Evolutionary conservation across 2,113 vertebrate genomes (phyloP), one percentile per base, ranked within the genome.

Genomic region (Macroglossus sobrinus): DNA sequence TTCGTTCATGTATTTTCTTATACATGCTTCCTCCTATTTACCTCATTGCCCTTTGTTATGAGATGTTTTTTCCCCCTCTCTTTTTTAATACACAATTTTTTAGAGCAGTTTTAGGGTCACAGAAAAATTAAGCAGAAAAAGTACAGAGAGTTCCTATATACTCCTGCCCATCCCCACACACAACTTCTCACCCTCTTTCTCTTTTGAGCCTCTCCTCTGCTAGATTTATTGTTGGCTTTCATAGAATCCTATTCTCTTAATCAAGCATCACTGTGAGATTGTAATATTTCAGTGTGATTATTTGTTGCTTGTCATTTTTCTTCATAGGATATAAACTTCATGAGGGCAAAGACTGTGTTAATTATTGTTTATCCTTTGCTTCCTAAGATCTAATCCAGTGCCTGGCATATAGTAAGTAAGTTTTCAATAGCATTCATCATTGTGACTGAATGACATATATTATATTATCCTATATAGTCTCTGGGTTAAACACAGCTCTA

Each of bases 141-240:
- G 33, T 50, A 28, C 5, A 40, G 50, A 57, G 47, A 26, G 10
- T 57, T 71, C 7, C 26, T 30, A 55, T 33, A 24, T 30, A 24
- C 14, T 30, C 40, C 4, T 43, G 18, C 35, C 35, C 3, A 6
- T n/a, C 2, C 22, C 24, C 16, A 12, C 19, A 0, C 22, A 22
- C 12, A 0, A 2, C 24, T 30, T 38, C 19, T 4, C 2, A 35
- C 15, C 4, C 2, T 71, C 15, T n/a, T 38, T 43, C 35, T 43
- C 2, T 35, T 66, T 38, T 76, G 33, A n/a, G 8, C 15, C 12
- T 61, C 10, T 7, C 22, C n/a, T 22, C 19, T 21, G 3, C 8
- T 66, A 33, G 12, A 63, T 75, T 33, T n/a, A 9, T n/a, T 68
- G 84, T 53, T 79, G 9, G 24, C 33, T 89, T 26, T 81, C 33